Evolutionary conservation across 2,888 invertebrate genomes (phyloP), one percentile per base, ranked within the genome.

Genomic region (Aricia artaxerxes): DNA sequence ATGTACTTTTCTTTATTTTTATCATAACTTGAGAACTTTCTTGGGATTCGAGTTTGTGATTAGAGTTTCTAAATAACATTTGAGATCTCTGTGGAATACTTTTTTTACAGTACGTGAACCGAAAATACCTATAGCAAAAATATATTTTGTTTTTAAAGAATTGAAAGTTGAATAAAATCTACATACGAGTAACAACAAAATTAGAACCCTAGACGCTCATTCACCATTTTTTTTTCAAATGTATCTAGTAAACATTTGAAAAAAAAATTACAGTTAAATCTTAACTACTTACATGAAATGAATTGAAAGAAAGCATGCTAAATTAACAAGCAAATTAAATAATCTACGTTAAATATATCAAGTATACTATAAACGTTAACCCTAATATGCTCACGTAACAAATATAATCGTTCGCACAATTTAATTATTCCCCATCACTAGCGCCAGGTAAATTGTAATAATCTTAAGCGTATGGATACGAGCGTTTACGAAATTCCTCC

Each of bases 391-490:
- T 69, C 35, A 16, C 69, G 69, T 69, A 69, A 69, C 13, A 16
- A 75, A 24, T 75, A 49, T 75, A 49, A 49, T 44, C 31, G 75
- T 83, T 24, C 35, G 13, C 69, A 76, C 78, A 69, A 35, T n/a
- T 76, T 77, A 79, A 79, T 81, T 82, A 81, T 81, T 81, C 79
- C 40, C 31, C 24, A 73, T 61, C 53, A 49, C 38, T 64, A 76
- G 53, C 24, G 40, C n/a, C 73, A 78, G 40, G 64, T 31, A 80
- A 61, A 73, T 53, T 57, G 53, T 57, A 76, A 57, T 76, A 35
- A 57, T 24, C 49, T 53, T 76, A 53, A 16, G 76, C 53, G 73
- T 24, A 53, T 75, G 49, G 49, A 35, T 49, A 31, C 31, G 31
- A 49, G 75, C 76, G 76, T 31, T 76, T 76, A 76, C 35, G 76